A percentile compares a stretch with the other conserved stretches of the same genome.
Conservation (phyloP, 2,113 vertebrate species). For the Anolis sagrei region DNA sequence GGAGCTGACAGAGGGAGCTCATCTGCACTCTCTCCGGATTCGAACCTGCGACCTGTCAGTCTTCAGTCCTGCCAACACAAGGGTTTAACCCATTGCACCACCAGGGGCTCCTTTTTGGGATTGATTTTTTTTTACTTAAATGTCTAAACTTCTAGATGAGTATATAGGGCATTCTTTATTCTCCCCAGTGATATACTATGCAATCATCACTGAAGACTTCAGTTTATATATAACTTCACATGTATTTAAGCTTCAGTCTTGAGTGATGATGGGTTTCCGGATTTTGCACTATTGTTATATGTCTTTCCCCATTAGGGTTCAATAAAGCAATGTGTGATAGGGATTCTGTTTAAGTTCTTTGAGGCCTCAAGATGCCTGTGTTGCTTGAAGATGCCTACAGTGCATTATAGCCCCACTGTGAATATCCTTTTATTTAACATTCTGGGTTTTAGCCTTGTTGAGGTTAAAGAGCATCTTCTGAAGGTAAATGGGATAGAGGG, state of each 20-base stretch:
- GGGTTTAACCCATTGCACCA: no score
- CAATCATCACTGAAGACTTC: background rate
- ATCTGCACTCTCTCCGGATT: no score
- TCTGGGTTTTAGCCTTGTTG: background rate
- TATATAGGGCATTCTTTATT: background rate
- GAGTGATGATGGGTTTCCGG: background rate
- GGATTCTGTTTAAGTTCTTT: background rate
- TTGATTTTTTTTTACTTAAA: no score
- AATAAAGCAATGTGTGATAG: background rate
- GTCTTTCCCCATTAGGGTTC: background rate
- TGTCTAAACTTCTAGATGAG: no score
- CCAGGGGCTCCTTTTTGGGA: no score
- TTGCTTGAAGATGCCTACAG: background rate
- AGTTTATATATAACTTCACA: background rate
- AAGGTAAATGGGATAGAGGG: background rate
- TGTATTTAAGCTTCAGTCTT: background rate
- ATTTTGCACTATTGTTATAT: background rate
- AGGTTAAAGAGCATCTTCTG: background rate
- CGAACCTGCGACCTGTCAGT: no score
- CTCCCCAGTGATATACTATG: background rate
- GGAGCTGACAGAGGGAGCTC: no score
- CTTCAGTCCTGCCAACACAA: no score
- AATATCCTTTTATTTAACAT: conserved; percentile 1
- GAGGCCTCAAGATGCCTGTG: background rate
- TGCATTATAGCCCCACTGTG: background rate